phyloP scores from a whole-genome alignment of 2,113 vertebrate species.

The Microtus pennsylvanicus region DNA sequence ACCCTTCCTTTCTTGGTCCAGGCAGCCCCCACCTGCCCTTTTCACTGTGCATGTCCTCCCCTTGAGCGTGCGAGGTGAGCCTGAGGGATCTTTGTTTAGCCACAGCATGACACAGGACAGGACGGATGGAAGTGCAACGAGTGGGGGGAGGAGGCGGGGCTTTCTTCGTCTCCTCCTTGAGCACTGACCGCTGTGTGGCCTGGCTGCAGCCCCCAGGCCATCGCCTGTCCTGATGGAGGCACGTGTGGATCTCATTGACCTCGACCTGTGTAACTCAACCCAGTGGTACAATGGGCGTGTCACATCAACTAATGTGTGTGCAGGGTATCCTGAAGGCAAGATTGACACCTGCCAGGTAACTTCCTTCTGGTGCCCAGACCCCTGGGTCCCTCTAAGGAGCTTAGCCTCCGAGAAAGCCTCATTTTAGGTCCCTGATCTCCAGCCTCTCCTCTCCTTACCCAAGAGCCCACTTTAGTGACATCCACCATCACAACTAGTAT shows the following conservation, averaged over 20 bases:
- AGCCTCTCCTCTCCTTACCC: neutral
- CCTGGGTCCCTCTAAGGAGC: neutral
- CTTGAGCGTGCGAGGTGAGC: neutral
- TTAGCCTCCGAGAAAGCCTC: neutral
- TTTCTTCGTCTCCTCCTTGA: fast-evolving
- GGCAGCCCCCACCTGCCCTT: neutral
- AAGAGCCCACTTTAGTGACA: neutral
- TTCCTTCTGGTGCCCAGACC: neutral
- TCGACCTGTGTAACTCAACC: constrained; percentile 75
- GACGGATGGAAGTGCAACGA: neutral
- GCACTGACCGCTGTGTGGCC: constrained; percentile 26
- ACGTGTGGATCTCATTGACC: constrained; percentile 57
- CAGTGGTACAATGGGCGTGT: constrained; percentile 80
- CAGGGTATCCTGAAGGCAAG: constrained; percentile 78
- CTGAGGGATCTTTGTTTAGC: neutral
- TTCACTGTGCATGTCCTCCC: neutral
- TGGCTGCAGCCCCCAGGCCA: constrained; percentile 35
- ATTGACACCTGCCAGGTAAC: constrained; percentile 83
- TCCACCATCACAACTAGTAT: neutral
- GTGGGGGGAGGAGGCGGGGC: neutral
- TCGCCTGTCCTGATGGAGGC: constrained; percentile 75
- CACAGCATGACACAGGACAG: fast-evolving
- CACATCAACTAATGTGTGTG: constrained; percentile 69
- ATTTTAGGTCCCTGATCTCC: neutral
- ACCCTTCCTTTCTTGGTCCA: neutral